These are phyloP conservation scores for Strigamia maritima DNA, from an alignment of 2,888 invertebrate genomes.

Conservation along the genomic window DNA sequence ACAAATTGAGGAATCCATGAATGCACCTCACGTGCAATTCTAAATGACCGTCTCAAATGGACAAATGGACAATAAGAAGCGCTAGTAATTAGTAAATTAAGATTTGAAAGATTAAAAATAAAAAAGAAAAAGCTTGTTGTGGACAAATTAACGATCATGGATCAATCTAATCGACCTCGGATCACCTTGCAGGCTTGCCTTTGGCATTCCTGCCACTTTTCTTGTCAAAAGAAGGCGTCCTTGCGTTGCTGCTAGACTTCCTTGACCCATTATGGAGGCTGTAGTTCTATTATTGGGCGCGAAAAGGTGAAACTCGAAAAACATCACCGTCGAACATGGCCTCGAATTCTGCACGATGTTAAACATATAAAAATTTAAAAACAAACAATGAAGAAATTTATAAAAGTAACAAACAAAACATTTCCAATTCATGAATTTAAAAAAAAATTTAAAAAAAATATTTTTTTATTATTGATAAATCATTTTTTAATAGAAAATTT, in stretches of 20 bases:
- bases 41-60: too few species aligned
- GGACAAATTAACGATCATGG: not conserved
- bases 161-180: not conserved
- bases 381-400: too few species aligned
- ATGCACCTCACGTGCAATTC: not conserved
- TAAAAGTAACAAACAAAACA: too few species aligned
- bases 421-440: too few species aligned
- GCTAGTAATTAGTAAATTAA: not conserved
- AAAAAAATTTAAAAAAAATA: too few species aligned
- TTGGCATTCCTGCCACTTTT: slow-evolving; percentile 4
- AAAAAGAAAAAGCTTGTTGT: too few species aligned
- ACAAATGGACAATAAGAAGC: not conserved
- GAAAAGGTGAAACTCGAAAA: not conserved
- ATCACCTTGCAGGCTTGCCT: not conserved
- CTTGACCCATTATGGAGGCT: not conserved
- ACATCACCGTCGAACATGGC: not conserved
- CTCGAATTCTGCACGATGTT: not conserved
- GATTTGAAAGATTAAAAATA: not conserved
- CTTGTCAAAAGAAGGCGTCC: slow-evolving; percentile 4
- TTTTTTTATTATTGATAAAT: too few species aligned
- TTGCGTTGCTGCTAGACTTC: not conserved
- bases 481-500: too few species aligned
- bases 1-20: not conserved
- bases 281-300: not conserved
- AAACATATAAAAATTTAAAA: too few species aligned